phyloP scores from a whole-genome alignment of 2,113 vertebrate genomes.

The Anser brachyrhynchus region DNA sequence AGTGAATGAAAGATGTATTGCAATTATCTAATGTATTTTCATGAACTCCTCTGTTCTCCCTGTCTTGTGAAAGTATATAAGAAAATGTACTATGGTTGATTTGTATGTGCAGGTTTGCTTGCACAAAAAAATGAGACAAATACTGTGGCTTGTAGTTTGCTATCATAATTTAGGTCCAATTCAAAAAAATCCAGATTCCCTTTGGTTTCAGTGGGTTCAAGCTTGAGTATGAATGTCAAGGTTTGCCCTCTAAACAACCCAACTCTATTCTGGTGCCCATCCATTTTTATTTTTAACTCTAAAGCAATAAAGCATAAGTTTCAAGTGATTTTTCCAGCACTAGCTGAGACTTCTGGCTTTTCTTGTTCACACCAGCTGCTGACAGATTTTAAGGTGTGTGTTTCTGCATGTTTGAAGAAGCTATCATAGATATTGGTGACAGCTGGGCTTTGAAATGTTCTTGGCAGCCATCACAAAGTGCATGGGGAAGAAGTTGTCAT shows the following conservation, averaged over 20 bases:
- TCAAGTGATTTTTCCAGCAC: background rate
- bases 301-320: background rate
- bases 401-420: background rate
- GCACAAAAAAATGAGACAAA: background rate
- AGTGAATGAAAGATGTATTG: background rate
- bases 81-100: background rate
- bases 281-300: background rate
- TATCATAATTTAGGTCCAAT: background rate
- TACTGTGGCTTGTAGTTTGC: background rate
- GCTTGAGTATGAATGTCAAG: background rate
- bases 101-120: background rate
- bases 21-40: background rate
- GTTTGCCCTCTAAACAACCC: background rate
- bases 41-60: background rate
- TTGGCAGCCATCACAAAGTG: conserved; percentile 11
- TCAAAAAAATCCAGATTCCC: background rate
- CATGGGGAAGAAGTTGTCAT: background rate
- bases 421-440: background rate
- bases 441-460: conserved; percentile 30
- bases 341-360: background rate
- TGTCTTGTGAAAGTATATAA: background rate
- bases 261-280: background rate
- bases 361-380: conserved; percentile 15
- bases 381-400: conserved; percentile 18
- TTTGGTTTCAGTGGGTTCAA: background rate